These are phyloP conservation scores for Phyllotreta striolata DNA, from an alignment of 2,888 invertebrate species.

Conservation along the genomic window DNA sequence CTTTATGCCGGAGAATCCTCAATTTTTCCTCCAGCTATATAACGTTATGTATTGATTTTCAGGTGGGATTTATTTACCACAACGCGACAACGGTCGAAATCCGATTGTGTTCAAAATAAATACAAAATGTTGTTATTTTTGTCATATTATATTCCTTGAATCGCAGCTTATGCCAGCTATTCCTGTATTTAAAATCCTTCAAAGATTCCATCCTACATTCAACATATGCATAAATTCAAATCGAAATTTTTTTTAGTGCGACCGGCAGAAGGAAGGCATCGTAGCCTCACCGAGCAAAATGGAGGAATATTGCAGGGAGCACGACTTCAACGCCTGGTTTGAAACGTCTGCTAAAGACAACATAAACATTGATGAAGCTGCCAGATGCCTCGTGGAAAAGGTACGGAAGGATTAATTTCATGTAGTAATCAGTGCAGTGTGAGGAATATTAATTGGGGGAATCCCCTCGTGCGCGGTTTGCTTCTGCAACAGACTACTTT, in stretches of 20 bases:
- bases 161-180: not conserved
- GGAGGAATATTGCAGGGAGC: constrained; percentile 92
- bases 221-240: too few species aligned
- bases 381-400: constrained; percentile 89
- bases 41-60: constrained; percentile 10
- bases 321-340: constrained; percentile 94
- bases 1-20: not conserved
- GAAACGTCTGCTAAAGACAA: constrained; percentile 97
- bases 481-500: too few species aligned
- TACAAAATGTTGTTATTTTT: constrained; percentile 7
- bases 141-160: constrained; percentile 1
- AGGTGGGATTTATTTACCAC: constrained; percentile 9
- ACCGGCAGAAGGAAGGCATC: constrained; percentile 85
- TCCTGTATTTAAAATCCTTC: too few species aligned
- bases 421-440: not conserved
- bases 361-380: constrained; percentile 95
- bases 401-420: constrained; percentile 63
- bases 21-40: constrained; percentile 5
- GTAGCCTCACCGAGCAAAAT: constrained; percentile 84
- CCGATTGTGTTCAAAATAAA: constrained; percentile 15
- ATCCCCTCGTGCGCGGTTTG: too few species aligned
- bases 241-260: constrained; percentile 70
- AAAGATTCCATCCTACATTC: too few species aligned
- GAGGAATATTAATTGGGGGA: not conserved
- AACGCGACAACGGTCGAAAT: constrained; percentile 5